These are phyloP conservation scores for Gnathonemus longibarbis DNA, from an alignment of 2,113 vertebrate genomes.

Conservation along the genomic window DNA sequence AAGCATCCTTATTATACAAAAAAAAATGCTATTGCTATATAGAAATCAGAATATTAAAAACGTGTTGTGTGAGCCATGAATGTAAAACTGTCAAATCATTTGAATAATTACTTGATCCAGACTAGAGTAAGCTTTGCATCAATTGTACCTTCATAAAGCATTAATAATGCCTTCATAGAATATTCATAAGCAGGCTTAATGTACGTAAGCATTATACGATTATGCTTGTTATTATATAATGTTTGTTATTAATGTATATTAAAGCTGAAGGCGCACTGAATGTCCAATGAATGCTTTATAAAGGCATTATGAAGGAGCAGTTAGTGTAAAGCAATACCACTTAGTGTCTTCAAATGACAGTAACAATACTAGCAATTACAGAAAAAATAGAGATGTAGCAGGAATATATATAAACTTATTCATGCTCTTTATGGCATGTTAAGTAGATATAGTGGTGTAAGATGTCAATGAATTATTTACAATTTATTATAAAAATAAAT, in stretches of 20 bases:
- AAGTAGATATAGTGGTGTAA: not conserved
- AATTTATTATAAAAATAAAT: not conserved
- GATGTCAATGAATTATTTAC: not conserved
- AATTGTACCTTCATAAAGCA: not conserved
- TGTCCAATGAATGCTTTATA: not conserved
- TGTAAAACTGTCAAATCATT: not conserved
- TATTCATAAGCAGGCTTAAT: not conserved
- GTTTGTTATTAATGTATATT: not conserved
- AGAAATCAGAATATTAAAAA: not conserved
- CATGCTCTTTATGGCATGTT: not conserved
- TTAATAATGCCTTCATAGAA: not conserved
- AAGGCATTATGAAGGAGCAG: not conserved
- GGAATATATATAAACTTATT: not conserved
- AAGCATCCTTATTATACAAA: not conserved
- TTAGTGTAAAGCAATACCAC: not conserved
- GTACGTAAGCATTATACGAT: not conserved
- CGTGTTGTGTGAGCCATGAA: not conserved
- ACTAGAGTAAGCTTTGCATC: not conserved
- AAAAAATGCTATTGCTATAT: not conserved
- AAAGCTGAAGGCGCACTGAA: not conserved
- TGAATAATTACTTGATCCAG: not conserved
- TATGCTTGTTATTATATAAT: not conserved
- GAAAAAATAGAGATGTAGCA: not conserved
- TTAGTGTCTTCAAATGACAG: not conserved
- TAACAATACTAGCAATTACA: not conserved